Evolutionary conservation across 2,888 invertebrate species (phyloP).

Genomic region (Carpatolechia fugitivella): DNA sequence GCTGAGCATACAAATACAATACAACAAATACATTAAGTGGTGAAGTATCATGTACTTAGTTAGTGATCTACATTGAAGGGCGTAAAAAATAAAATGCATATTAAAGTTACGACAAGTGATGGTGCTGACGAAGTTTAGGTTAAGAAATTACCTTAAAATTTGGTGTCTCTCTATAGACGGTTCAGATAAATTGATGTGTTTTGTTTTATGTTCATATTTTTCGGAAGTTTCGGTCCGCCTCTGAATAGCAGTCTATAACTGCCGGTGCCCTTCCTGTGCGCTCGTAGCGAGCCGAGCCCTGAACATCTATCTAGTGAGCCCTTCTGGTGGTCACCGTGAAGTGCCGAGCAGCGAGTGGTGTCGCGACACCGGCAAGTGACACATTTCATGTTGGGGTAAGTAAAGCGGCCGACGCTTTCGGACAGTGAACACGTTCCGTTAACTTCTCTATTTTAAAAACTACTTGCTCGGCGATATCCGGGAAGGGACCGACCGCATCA

Average conservation of each 20-base stretch:
- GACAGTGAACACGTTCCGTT: slow-evolving; percentile 75
- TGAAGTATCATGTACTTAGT: no score
- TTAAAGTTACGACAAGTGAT: no score
- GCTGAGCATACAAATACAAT: no score
- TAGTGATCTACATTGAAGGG: no score
- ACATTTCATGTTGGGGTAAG: slow-evolving; percentile 73
- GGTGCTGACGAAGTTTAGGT: no score
- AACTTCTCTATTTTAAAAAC: slow-evolving; percentile 77
- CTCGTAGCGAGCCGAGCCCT: background rate
- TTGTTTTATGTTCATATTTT: no score
- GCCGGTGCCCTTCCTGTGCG: slow-evolving; percentile 15
- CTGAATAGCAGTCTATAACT: slow-evolving; percentile 23
- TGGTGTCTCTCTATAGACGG: no score
- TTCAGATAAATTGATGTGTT: no score
- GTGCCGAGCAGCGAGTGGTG: slow-evolving; percentile 11
- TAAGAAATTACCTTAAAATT: no score
- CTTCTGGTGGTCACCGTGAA: background rate
- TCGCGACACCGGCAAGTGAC: slow-evolving; percentile 60
- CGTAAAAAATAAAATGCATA: no score
- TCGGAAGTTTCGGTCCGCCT: no score
- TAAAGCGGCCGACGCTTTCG: slow-evolving; percentile 75
- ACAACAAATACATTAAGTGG: no score
- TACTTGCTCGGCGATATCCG: slow-evolving; percentile 74
- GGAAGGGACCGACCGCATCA: slow-evolving; percentile 73
- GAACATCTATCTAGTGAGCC: background rate